phyloP scores from a whole-genome alignment of 1,140 invertebrate species.

The Caenorhabditis briggsae region DNA sequence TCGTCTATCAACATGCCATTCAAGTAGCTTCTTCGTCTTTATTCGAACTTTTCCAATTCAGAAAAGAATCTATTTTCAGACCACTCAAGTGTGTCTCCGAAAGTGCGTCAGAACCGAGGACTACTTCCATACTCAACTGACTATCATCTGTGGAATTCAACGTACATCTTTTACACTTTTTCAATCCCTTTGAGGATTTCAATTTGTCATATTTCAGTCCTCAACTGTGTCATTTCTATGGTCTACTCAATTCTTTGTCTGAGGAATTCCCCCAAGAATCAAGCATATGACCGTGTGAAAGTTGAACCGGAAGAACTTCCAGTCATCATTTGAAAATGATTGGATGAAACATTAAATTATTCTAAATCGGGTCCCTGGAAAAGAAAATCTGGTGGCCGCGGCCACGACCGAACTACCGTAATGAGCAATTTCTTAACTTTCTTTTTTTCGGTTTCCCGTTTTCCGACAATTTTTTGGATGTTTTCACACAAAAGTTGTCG shows the following conservation, averaged over 20 bases:
- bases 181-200: not conserved
- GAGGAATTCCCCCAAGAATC: conserved; percentile 27
- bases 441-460: not conserved
- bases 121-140: conserved; percentile 36
- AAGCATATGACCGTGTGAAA: conserved; percentile 33
- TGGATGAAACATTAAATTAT: not conserved
- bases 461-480: too few species aligned
- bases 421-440: not conserved
- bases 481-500: too few species aligned
- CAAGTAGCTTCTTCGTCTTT: not conserved
- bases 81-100: conserved; percentile 30
- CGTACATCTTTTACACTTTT: not conserved
- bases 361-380: not conserved
- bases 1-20: conserved; percentile 35
- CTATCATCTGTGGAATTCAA: conserved; percentile 44
- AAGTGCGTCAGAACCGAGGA: conserved; percentile 24
- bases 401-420: not conserved
- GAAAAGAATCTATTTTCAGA: not conserved
- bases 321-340: not conserved
- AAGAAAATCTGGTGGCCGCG: too few species aligned
- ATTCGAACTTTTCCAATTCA: not conserved
- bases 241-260: conserved; percentile 19
- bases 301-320: conserved; percentile 35
- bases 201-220: conserved; percentile 33
- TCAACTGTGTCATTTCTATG: conserved; percentile 31